These are phyloP conservation scores for Procambarus virginalis DNA, from an alignment of 1,140 invertebrate species.

Conservation along the genomic window DNA sequence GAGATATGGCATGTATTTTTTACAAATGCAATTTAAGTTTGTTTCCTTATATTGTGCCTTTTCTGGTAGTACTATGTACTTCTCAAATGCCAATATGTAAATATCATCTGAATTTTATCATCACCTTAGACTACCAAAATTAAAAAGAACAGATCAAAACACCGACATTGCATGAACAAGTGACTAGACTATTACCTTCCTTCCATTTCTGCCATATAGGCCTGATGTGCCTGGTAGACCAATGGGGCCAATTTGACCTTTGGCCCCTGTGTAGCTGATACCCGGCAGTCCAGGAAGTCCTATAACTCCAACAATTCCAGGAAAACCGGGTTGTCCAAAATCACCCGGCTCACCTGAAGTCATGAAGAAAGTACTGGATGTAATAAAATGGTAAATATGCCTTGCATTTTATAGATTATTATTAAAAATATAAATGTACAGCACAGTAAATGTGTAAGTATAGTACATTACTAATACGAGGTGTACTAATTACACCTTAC, in stretches of 20 bases:
- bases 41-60: no score
- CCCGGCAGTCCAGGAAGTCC: constrained; percentile 36
- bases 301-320: background rate
- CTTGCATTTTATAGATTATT: no score
- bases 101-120: background rate
- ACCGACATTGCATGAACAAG: background rate
- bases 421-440: no score
- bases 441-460: no score
- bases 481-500: no score
- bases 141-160: background rate
- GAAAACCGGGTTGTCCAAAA: constrained; percentile 8
- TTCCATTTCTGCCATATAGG: constrained; percentile 2
- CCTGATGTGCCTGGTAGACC: constrained; percentile 17
- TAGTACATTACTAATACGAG: no score
- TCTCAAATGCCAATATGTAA: background rate
- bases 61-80: no score
- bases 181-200: constrained; percentile 19
- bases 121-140: background rate
- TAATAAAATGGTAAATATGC: background rate
- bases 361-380: background rate
- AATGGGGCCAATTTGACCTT: constrained; percentile 19
- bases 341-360: constrained; percentile 2
- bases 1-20: no score
- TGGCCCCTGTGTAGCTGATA: constrained; percentile 29
- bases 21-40: no score